phyloP scores from a whole-genome alignment of 2,888 invertebrate genomes.

The Erebia epiphron region DNA sequence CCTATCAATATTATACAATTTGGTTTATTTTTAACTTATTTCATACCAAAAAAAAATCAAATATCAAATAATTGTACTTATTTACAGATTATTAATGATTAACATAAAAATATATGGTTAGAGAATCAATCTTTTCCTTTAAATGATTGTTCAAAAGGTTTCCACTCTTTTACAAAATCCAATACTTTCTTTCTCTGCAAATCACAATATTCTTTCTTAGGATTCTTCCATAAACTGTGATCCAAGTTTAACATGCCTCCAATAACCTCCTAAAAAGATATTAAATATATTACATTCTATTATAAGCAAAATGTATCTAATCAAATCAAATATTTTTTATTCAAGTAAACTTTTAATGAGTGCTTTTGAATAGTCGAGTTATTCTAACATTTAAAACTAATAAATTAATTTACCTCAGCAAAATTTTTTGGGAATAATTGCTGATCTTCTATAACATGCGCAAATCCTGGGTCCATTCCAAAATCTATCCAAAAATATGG shows the following conservation, averaged over 20 bases:
- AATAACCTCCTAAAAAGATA: slow-evolving; percentile 89
- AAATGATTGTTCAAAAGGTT: slow-evolving; percentile 83
- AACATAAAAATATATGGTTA: too few relatives aligned
- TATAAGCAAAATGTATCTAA: too few relatives aligned
- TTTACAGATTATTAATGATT: not conserved
- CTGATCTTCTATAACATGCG: slow-evolving; percentile 98
- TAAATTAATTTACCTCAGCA: slow-evolving; percentile 86
- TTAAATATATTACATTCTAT: not conserved
- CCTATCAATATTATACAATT: not conserved
- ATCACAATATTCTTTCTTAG: slow-evolving; percentile 88
- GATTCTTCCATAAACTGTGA: slow-evolving; percentile 92
- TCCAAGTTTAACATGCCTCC: slow-evolving; percentile 97
- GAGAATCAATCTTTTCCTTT: slow-evolving; percentile 46
- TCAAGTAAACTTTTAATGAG: too few relatives aligned
- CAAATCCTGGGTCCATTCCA: slow-evolving; percentile 95
- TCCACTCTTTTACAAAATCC: slow-evolving; percentile 88
- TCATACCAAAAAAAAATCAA: not conserved
- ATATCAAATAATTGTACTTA: not conserved
- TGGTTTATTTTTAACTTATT: not conserved
- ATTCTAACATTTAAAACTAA: not conserved
- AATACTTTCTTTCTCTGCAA: slow-evolving; percentile 89
- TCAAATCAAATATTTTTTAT: too few relatives aligned
- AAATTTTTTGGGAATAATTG: slow-evolving; percentile 93
- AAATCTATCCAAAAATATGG: slow-evolving; percentile 98
- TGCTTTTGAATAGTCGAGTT: too few relatives aligned